These are phyloP conservation scores for Panthera tigris DNA, from an alignment of 2,113 vertebrate species.

Conservation along the genomic window DNA sequence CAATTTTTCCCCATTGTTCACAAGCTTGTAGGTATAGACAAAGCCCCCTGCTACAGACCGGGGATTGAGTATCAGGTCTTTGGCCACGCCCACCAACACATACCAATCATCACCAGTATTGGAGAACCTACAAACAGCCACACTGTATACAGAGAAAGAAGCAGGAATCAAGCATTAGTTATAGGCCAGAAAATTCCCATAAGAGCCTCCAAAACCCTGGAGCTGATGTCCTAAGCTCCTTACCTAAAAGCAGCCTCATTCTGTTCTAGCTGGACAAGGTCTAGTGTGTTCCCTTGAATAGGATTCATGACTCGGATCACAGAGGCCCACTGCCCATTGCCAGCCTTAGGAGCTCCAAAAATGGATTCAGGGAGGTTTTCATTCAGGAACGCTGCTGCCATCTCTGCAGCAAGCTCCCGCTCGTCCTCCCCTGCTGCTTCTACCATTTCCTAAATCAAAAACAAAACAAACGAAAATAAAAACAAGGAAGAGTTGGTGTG, in stretches of 20 bases:
- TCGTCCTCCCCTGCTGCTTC: slow-evolving; percentile 99
- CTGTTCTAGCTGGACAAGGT: slow-evolving; percentile 97
- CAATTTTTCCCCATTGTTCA: slow-evolving; percentile 93
- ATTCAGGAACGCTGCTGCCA: slow-evolving; percentile 98
- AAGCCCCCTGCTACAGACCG: slow-evolving; percentile 94
- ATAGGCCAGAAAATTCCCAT: not conserved
- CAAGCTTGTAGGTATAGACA: slow-evolving; percentile 97
- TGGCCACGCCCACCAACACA: slow-evolving; percentile 96
- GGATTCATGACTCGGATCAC: slow-evolving; percentile 97
- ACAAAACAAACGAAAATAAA: not conserved
- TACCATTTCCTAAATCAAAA: slow-evolving; percentile 94
- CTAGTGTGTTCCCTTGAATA: slow-evolving; percentile 95
- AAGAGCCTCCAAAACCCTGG: not conserved
- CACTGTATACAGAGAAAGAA: slow-evolving; percentile 82
- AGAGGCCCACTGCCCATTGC: slow-evolving; percentile 98
- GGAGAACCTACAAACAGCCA: slow-evolving; percentile 94
- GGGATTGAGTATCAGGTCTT: slow-evolving; percentile 97
- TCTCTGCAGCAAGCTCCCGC: slow-evolving; percentile 96
- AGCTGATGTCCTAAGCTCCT: slow-evolving; percentile 21
- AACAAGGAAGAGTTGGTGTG: not conserved
- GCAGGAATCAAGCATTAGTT: not conserved
- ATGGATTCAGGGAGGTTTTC: slow-evolving; percentile 98
- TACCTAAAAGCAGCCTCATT: slow-evolving; percentile 99
- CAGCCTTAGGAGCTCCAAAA: slow-evolving; percentile 97
- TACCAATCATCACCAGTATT: slow-evolving; percentile 97